Percentiles rank a stretch among this genome's conserved stretches.
Conservation (phyloP, 2,888 invertebrate genomes). For the Lacanobia oleracea region DNA sequence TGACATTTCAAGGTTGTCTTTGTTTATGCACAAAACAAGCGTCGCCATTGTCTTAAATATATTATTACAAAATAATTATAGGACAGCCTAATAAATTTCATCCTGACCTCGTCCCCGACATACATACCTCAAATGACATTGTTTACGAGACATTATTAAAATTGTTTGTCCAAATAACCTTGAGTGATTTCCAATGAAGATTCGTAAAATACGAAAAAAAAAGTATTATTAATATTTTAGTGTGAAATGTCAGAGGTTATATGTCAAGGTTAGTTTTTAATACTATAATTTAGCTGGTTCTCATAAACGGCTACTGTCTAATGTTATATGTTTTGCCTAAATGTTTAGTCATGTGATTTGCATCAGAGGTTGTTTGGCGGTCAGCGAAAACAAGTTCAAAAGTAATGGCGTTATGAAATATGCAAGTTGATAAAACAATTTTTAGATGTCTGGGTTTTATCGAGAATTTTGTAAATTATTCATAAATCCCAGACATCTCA, state of each 20-base stretch:
- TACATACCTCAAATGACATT: conserved; percentile 11
- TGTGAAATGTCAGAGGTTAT: conserved; percentile 44
- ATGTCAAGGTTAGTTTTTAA: conserved; percentile 45
- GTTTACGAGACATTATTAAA: conserved; percentile 7
- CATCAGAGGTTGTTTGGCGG: conserved; percentile 4
- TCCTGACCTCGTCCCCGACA: conserved; percentile 25
- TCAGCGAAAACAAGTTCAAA: background rate
- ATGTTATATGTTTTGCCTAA: conserved; percentile 9
- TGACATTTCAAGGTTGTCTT: background rate
- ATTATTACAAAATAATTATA: conserved; percentile 20
- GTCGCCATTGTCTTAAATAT: background rate
- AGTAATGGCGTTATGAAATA: background rate
- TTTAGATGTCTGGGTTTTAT: too few relatives aligned
- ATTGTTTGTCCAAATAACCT: conserved; percentile 35
- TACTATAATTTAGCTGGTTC: conserved; percentile 13
- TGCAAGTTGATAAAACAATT: too few relatives aligned
- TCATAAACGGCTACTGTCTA: conserved; percentile 22
- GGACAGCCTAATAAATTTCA: conserved; percentile 1
- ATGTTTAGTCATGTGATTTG: conserved; percentile 6
- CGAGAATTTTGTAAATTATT: too few relatives aligned
- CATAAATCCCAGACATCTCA: too few relatives aligned
- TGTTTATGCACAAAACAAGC: background rate
- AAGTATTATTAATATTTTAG: conserved; percentile 29
- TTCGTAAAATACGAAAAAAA: conserved; percentile 27
- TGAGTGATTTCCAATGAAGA: conserved; percentile 25